These are phyloP conservation scores for Spermophilus dauricus DNA, from an alignment of 2,113 vertebrate genomes.

Conservation along the genomic window DNA sequence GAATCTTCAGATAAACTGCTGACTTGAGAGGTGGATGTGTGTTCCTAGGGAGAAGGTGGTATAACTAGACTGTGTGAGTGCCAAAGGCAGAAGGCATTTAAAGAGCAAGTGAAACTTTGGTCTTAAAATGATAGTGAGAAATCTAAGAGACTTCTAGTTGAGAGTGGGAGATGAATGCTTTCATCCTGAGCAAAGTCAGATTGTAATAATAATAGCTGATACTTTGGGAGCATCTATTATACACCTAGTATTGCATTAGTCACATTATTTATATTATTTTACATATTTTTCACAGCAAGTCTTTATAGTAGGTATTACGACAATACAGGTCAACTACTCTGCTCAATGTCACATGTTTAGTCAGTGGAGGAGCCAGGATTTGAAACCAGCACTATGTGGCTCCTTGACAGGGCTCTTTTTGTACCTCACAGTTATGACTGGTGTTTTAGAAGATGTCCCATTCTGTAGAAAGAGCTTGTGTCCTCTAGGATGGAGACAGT, in stretches of 20 bases:
- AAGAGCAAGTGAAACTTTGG: neutral
- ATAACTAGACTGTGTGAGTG: neutral
- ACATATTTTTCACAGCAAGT: neutral
- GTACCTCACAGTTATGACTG: neutral
- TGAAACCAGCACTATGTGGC: neutral
- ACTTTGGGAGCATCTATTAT: neutral
- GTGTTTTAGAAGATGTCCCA: neutral
- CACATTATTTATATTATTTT: neutral
- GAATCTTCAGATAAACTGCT: neutral
- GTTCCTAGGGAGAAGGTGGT: neutral
- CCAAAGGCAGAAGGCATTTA: conserved; percentile 12
- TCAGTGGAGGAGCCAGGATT: neutral
- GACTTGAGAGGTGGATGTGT: neutral
- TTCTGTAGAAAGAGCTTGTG: neutral
- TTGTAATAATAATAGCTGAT: neutral
- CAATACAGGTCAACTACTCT: neutral
- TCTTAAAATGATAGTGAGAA: neutral
- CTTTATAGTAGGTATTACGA: neutral
- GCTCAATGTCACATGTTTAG: neutral
- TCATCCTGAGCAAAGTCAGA: neutral
- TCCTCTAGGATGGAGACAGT: neutral
- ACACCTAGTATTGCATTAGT: neutral
- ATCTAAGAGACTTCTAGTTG: neutral
- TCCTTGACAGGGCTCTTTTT: neutral
- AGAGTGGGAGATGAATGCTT: neutral